A percentile compares a stretch with the other conserved stretches of the same genome.
Evolutionary conservation across 2,797 vertebrate species (phyloP).

Genomic region (Melanitta fusca): DNA sequence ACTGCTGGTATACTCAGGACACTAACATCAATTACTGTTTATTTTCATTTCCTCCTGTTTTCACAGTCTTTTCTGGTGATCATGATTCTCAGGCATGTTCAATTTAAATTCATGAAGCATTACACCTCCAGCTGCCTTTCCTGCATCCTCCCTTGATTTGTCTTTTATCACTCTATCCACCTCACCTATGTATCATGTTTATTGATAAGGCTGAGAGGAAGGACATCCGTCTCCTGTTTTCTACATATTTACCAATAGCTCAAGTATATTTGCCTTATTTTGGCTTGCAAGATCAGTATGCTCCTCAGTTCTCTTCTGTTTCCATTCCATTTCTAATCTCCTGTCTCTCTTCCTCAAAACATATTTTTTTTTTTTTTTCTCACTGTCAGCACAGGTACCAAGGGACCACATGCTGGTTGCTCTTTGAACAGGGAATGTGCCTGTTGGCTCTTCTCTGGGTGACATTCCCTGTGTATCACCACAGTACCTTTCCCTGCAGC

Average conservation of each 20-base stretch:
- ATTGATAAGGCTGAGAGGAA: background rate
- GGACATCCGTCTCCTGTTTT: background rate
- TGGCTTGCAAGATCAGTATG: background rate
- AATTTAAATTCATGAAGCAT: slow-evolving; percentile 16
- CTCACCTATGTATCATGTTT: background rate
- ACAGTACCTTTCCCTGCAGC: background rate
- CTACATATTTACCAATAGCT: background rate
- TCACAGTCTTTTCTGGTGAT: background rate
- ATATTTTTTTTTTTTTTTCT: background rate
- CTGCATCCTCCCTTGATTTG: background rate
- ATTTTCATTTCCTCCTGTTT: background rate
- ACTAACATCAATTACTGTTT: background rate
- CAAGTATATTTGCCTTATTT: background rate
- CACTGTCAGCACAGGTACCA: background rate
- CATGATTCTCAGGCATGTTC: background rate
- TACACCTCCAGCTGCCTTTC: background rate
- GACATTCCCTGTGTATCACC: background rate
- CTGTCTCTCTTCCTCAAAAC: background rate
- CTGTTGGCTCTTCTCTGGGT: background rate
- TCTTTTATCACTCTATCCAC: background rate
- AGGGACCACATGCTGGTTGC: background rate
- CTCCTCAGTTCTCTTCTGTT: background rate
- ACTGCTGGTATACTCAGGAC: background rate
- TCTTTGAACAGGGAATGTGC: background rate
- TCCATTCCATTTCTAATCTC: background rate